Evolutionary conservation across 2,113 vertebrate genomes (phyloP), one percentile per base, ranked within the genome.

Genomic region (Guaruba guarouba): DNA sequence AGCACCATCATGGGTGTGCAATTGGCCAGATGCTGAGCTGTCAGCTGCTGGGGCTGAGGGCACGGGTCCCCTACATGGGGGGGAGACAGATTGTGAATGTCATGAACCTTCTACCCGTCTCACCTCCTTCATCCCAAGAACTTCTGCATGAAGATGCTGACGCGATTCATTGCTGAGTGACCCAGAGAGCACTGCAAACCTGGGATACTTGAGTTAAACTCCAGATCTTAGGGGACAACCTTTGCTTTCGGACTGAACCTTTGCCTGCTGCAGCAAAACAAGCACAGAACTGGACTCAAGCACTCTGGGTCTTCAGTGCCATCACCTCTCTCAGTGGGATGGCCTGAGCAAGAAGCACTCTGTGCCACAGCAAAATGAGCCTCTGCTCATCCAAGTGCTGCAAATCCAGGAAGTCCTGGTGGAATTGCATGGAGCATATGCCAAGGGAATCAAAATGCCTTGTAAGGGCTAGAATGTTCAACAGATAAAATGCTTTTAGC

Each of bases 31-130:
- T 88, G 92, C 7, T 98, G 75, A 10, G 96, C 82, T 11, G 73
- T 97, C 93, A 99, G 96, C 96, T 99, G 99, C 84, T 51, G 61
- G 29, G 98, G 98, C 92, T 99, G 99, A 37, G 97, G 98, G 89
- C 99, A 99, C 0, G 98, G 99, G 61, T 98, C 98, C 73, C 96
- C 99, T 99, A 70, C 35, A 82, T 41, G 63, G 33, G 35, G 59
- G 17, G 29, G 15, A 91, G 54, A 66, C 33, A 88, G 51, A 29
- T 35, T 37, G 55, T 92, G 76, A 88, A 27, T 31, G 28, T 59
- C 37, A 59, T 0, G 9, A 37, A 22, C 27, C 31, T 55, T 52
- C 44, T 9, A 80, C 13, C 20, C 33, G 13, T 28, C 61, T 52
- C 51, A 43, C 20, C 18, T 37, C 51, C 35, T 22, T n/a, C 3